phyloP scores from a whole-genome alignment of 2,888 invertebrate species.

The Erebia palarica region DNA sequence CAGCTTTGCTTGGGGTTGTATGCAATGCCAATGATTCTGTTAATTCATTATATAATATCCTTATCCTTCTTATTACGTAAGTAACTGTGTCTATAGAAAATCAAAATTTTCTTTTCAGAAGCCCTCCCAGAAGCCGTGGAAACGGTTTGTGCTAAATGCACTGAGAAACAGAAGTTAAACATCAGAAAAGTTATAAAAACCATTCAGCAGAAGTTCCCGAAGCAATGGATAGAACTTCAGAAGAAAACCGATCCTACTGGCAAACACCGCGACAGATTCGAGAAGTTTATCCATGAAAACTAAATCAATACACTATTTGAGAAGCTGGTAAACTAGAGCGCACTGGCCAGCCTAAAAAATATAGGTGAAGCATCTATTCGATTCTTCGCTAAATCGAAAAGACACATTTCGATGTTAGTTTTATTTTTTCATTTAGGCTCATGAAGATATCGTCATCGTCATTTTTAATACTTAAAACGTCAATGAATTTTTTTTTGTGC shows the following conservation, averaged over 20 bases:
- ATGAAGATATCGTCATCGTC: too few species aligned
- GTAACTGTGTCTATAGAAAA: not conserved
- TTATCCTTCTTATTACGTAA: not conserved
- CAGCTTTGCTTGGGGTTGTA: too few species aligned
- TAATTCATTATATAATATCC: not conserved
- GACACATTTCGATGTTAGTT: too few species aligned
- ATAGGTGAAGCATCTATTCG: too few species aligned
- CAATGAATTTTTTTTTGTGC: too few species aligned
- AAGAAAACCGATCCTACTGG: slow-evolving; percentile 88
- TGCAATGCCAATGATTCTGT: too few species aligned
- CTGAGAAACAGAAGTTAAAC: slow-evolving; percentile 84
- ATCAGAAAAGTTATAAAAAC: slow-evolving; percentile 84
- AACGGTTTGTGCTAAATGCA: slow-evolving; percentile 86
- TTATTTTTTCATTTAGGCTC: too few species aligned
- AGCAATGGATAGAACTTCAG: slow-evolving; percentile 86
- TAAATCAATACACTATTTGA: slow-evolving; percentile 40
- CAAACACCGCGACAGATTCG: slow-evolving; percentile 84
- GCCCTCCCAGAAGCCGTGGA: slow-evolving; percentile 86
- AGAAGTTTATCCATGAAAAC: slow-evolving; percentile 72
- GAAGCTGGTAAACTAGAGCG: not conserved
- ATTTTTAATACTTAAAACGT: too few species aligned
- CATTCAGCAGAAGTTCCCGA: slow-evolving; percentile 85
- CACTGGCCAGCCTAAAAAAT: not conserved
- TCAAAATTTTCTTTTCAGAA: slow-evolving; percentile 69
- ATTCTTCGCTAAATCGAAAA: too few species aligned